Base-by-base conservation (phyloP, 2,888 invertebrate genomes). In the Mesoligia furuncula region DNA sequence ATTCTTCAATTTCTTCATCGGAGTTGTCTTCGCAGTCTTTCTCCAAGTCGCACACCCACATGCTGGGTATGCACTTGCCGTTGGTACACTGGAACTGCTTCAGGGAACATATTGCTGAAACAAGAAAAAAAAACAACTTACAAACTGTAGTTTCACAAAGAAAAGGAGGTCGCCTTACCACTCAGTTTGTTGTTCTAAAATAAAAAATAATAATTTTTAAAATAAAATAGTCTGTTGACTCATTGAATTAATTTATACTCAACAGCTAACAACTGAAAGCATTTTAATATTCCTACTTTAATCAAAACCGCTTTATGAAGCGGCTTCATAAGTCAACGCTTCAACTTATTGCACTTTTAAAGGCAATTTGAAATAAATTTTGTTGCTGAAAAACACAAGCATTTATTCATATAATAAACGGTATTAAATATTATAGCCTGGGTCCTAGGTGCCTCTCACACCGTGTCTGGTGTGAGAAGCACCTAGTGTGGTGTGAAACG, bases 1-100 rank as follows among this genome's bases (percentile, higher is more conserved):
- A 98, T 94, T 97, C 97, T 85, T 97, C 97, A 75, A 97, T 96
- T 90, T 97, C 97, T 95, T 99, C 99, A 93, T 99, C 99, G n/a
- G 98, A 98, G 91, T 98, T 97, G 95, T 98, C 99, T 69, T 96
- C 97, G 94, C 99, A 99, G 93, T 99, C 98, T 89, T 98, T 97
- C 72, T 98, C 97, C 76, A 98, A 97, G 92, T 99, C 98, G 93
- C 99, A 99, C 85, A 98, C 97, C 97, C 98, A 98, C 81, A 98
- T 97, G 82, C 98, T 96, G 36, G 98, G 98, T 94, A 98, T 98
- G 94, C 98, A 98, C 88, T 97, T 97, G 88, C 98, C 98, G 93
- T 98, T 98, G 88, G 95, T 97, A 93, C 98, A 98, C 90, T 97
- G 97, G 93, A 98, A 98, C 94, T 98, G 98, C 94, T 98, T 98